Evolutionary conservation across 2,113 vertebrate genomes (phyloP).

Genomic region (Dolichotis patagonum): DNA sequence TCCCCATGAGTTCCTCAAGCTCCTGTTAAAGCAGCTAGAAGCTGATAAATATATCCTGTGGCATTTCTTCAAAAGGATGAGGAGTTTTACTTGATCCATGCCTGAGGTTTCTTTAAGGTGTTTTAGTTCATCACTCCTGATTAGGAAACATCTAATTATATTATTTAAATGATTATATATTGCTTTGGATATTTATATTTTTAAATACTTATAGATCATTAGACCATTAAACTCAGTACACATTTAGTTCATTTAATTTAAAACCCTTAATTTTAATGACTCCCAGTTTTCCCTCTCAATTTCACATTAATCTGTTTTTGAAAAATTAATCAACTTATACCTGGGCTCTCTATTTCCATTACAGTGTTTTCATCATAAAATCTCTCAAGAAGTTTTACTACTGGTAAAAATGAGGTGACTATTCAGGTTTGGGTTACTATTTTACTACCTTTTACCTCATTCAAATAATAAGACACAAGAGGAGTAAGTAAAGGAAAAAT

Average conservation of each 20-base stretch:
- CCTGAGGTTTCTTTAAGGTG: neutral
- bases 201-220: conserved; percentile 19
- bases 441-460: neutral
- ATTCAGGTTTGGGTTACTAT: neutral
- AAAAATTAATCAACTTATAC: neutral
- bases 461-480: conserved; percentile 10
- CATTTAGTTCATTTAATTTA: conserved; percentile 33
- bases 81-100: neutral
- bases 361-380: conserved; percentile 8
- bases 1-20: neutral
- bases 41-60: neutral
- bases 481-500: neutral
- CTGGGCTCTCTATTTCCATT: neutral
- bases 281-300: neutral
- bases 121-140: neutral
- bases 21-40: neutral
- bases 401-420: neutral
- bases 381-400: neutral
- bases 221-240: neutral
- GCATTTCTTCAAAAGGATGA: neutral
- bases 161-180: conserved; percentile 31
- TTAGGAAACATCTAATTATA: neutral
- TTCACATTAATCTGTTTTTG: neutral
- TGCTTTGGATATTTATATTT: neutral
- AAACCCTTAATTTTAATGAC: neutral